phyloP scores from a whole-genome alignment of 2,797 vertebrate genomes.

The Coluber constrictor region DNA sequence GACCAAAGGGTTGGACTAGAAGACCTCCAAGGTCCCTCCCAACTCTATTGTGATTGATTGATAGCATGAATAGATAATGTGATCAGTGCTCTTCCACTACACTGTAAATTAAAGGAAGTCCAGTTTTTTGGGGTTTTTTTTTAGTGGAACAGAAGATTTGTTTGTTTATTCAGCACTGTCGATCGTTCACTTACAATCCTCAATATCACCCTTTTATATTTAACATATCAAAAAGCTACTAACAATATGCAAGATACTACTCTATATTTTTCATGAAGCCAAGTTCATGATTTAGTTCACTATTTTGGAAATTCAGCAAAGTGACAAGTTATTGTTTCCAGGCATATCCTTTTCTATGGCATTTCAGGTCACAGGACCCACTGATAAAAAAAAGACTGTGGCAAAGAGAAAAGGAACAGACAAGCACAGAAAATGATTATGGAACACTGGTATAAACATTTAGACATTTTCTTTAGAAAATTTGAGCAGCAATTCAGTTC shows the following conservation, averaged over 20 bases:
- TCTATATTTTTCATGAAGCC: not conserved
- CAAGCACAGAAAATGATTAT: not conserved
- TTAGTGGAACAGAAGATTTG: not conserved
- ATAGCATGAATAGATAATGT: not conserved
- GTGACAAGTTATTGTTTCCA: slow-evolving; percentile 1
- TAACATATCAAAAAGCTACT: slow-evolving; percentile 2
- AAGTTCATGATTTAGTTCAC: not conserved
- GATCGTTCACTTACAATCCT: not conserved
- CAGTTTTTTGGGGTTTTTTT: not conserved
- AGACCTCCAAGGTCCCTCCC: not conserved
- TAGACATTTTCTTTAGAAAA: not conserved
- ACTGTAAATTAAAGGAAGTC: not conserved
- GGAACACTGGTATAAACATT: not conserved
- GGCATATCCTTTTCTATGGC: not conserved
- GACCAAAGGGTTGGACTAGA: not conserved
- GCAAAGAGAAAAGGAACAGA: not conserved
- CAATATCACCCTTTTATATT: not conserved
- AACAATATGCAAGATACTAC: slow-evolving; percentile 7
- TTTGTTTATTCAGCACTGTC: not conserved
- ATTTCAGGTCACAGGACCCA: not conserved
- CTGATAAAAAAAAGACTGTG: not conserved
- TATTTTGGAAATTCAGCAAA: not conserved
- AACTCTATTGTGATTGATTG: not conserved
- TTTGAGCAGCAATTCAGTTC: not conserved
- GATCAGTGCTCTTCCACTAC: not conserved